Percentiles rank a stretch among this genome's conserved stretches.
phyloP scores from a whole-genome alignment of 1,140 invertebrate species.

The Orius laevigatus region DNA sequence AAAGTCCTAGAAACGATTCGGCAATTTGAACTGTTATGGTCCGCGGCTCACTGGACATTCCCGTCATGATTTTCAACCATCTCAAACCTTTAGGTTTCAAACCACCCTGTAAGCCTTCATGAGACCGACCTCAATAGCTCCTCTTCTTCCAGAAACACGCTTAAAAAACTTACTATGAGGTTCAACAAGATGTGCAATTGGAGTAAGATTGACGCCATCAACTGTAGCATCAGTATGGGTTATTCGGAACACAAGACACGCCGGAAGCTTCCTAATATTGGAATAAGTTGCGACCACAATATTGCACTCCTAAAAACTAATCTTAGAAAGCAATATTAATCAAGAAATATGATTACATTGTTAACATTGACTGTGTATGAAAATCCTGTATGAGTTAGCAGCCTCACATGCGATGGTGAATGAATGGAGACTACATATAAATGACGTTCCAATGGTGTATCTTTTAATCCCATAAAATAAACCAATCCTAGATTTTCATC shows the following conservation, averaged over 20 bases:
- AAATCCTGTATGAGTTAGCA: conserved; percentile 56
- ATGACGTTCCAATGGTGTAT: conserved; percentile 67
- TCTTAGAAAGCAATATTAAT: neutral
- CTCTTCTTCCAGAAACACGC: conserved; percentile 2
- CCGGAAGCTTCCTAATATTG: conserved; percentile 63
- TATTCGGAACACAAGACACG: conserved; percentile 64
- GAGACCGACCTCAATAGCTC: no score
- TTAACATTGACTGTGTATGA: conserved; percentile 68
- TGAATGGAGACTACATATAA: conserved; percentile 60
- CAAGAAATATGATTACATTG: conserved; percentile 31
- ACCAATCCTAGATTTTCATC: conserved; percentile 50
- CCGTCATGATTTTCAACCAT: no score
- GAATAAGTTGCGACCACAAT: conserved; percentile 80
- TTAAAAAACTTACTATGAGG: conserved; percentile 30
- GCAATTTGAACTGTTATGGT: no score
- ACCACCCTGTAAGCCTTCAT: no score
- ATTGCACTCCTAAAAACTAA: conserved; percentile 47
- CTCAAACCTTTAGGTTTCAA: no score
- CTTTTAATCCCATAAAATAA: conserved; percentile 64
- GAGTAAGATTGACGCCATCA: conserved; percentile 43
- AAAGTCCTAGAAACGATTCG: no score
- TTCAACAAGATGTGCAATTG: conserved; percentile 52
- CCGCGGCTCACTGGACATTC: no score
- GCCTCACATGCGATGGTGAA: conserved; percentile 43
- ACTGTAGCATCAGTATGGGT: conserved; percentile 42